Evolutionary conservation across 1,140 invertebrate species (phyloP), one percentile per base, ranked within the genome.

Genomic region (Penaeus indicus): DNA sequence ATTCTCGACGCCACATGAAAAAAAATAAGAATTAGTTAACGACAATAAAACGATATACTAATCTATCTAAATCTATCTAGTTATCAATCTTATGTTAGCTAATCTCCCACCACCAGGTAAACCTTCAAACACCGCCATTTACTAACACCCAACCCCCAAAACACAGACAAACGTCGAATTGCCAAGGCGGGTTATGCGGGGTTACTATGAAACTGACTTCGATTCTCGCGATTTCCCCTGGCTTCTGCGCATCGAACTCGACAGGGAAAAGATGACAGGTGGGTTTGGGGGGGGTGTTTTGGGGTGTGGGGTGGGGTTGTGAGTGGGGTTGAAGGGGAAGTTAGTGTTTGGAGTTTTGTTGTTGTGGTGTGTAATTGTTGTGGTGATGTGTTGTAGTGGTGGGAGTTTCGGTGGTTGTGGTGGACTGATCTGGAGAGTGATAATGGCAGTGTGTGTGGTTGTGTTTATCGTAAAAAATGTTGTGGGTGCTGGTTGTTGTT

Each of bases 161-260:
- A 99, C 92, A 99, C 99, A 0, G n/a, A n/a, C n/a, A n/a, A n/a
- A n/a, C n/a, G n/a, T n/a, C n/a, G n/a, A n/a, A n/a, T n/a, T n/a
- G n/a, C n/a, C n/a, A n/a, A n/a, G n/a, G n/a, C n/a, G n/a, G n/a
- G n/a, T n/a, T n/a, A n/a, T n/a, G n/a, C n/a, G n/a, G n/a, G n/a
- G n/a, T n/a, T 99, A 99, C 92, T 99, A 99, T 92, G 99, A 99
- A 94, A 99, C 99, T 62, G 99, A 99, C 93, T 99, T 99, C 93
- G 98, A 99, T 93, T 98, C 0, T 97, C 97, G 0, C 95, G 91
- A 99, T 99, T 90, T 99, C 3, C 98, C 99, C 0, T 99, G 99
- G 99, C 92, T 99, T 22, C 94, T 99, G 13, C 96, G 99, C 94
- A 98, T 99, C 91, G 99, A 99, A 92, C 94, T 99, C 63, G 99